Evolutionary conservation across 1,140 invertebrate species (phyloP), one percentile per base, ranked within the genome.

Genomic region (Ips nitidus): DNA sequence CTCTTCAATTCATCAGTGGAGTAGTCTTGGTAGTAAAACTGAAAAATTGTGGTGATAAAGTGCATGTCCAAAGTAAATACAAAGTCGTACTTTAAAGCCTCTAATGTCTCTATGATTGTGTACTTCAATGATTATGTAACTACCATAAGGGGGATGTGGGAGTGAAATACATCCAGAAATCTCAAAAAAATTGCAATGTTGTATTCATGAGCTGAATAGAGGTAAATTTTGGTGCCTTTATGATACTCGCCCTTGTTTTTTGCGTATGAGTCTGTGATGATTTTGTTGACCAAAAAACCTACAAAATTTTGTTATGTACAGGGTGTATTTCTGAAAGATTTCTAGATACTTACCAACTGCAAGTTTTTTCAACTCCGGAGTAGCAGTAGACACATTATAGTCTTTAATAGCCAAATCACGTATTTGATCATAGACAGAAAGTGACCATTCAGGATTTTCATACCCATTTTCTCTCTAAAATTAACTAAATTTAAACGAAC

Each of bases 121-220:
- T 1, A 76, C 40, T 64, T 76, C 75, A 3, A 76, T 43, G 4
- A 71, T 56, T 37, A 76, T 45, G 2, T 83, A 83, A 8, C 84
- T 78, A 0, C 84, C 83, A 72, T 85, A 87, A 43, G 80, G 79
- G 0, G 86, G 86, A 85, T 81, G 47, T 87, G 85, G 38, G 81
- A 79, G 57, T 92, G 83, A 84, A 89, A 94, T 2, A 91, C 81
- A 8, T 85, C 84, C 52, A 94, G 76, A 1, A 87, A 85, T 6
- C 83, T 77, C 36, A 93, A 76, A 3, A 93, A 74, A 66, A 88
- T 86, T 1, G 87, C 84, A 2, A 93, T 78, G 1, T 89, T 91
- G 1, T 86, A 87, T 75, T 94, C 92, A 75, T 94, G 91, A 4
- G 86, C 88, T 3, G 87, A 83, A 74, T 89, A 91, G 66, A 89